Conservation (phyloP, 2,797 vertebrate species). For the Myotis findleyi region DNA sequence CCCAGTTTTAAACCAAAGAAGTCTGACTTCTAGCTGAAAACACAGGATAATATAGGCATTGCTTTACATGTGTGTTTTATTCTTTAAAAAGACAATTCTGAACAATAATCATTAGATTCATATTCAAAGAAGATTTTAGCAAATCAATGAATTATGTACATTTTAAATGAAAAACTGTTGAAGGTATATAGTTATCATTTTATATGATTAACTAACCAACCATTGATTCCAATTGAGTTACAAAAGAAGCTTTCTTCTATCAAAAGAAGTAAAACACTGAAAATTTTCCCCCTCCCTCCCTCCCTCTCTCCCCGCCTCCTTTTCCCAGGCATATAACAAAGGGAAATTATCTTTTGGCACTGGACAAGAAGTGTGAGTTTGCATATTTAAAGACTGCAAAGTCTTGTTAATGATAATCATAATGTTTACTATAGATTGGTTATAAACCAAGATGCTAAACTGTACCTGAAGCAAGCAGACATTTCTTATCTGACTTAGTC, state of each 20-base stretch:
- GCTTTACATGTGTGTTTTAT: background rate
- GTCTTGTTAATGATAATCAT: background rate
- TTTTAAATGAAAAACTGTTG: background rate
- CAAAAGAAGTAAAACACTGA: background rate
- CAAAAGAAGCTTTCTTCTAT: background rate
- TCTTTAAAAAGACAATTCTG: background rate
- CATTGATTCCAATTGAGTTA: background rate
- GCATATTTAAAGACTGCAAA: conserved; percentile 11
- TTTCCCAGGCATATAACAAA: background rate
- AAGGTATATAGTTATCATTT: background rate
- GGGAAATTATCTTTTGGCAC: background rate
- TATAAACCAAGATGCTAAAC: conserved; percentile 25
- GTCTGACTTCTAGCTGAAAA: conserved; percentile 1
- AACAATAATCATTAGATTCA: background rate
- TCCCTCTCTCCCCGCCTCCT: background rate
- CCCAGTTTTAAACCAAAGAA: background rate
- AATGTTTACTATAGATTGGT: background rate
- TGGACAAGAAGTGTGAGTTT: conserved; percentile 46
- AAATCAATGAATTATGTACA: background rate
- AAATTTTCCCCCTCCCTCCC: no score
- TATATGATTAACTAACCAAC: background rate
- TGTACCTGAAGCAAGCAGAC: background rate
- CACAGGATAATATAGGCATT: background rate
- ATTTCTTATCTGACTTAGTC: conserved; percentile 45
- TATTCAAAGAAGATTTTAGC: background rate